phyloP scores from a whole-genome alignment of 2,113 vertebrate species.

The Himantopus leucocephalus region DNA sequence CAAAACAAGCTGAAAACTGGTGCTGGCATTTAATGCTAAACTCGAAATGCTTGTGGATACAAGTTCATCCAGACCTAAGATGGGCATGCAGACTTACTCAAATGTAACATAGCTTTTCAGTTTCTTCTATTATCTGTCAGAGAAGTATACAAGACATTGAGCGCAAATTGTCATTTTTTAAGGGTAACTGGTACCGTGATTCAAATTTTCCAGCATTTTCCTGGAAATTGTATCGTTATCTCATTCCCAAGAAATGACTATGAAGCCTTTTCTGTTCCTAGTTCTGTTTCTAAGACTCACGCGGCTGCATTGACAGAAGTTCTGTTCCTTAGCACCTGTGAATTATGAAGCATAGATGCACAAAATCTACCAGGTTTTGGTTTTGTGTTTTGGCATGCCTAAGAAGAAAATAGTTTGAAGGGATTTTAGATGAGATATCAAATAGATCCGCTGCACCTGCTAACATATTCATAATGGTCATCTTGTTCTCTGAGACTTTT shows the following conservation, averaged over 20 bases:
- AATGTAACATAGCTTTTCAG: not conserved
- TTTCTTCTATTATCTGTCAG: not conserved
- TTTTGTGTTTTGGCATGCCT: not conserved
- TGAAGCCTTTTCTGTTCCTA: not conserved
- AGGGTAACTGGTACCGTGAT: not conserved
- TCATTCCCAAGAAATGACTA: not conserved
- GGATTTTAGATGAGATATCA: not conserved
- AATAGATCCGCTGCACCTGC: not conserved
- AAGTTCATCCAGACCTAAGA: not conserved
- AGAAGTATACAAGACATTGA: not conserved
- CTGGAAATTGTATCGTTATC: not conserved
- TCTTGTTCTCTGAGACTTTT: not conserved
- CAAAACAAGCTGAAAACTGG: not conserved
- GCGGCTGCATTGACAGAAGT: not conserved
- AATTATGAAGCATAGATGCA: not conserved
- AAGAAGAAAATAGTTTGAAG: not conserved
- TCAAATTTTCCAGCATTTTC: not conserved
- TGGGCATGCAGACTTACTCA: not conserved
- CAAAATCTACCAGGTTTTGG: not conserved
- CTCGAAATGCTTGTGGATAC: not conserved
- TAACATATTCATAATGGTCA: not conserved
- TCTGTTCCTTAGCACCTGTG: not conserved
- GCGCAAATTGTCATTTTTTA: not conserved
- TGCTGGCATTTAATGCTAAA: not conserved
- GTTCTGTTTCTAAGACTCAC: not conserved